Evolutionary conservation across 2,797 vertebrate species (phyloP), one percentile per base, ranked within the genome.

Genomic region (Manis pentadactyla): DNA sequence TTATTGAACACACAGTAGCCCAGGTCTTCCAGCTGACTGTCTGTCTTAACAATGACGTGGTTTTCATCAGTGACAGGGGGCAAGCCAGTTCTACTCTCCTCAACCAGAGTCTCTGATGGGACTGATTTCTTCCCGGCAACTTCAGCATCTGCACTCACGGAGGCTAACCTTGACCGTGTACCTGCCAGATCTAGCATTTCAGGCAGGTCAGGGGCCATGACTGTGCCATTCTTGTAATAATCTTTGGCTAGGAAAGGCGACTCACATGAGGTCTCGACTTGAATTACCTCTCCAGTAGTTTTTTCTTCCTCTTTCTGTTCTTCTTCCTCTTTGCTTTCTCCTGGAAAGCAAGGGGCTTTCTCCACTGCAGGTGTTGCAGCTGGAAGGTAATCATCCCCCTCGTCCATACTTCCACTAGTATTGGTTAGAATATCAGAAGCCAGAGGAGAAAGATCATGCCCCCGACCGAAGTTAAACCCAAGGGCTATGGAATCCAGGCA

Each of bases 1-100:
- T 99, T 99, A 98, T 99, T 99, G 97, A 99, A 99, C 96, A 99
- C 99, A 98, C 99, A 99, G 97, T 99, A 99, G 82, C 99, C 99
- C 97, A 99, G 98, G 93, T 99, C 99, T 98, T 99, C 99, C 7
- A 99, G 97, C 85, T 99, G 99, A 97, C 99, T 99, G 68, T 99
- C 99, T 77, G 99, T 99, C 98, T 99, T 99, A 57, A 98, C 97
- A 31, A 98, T 97, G 57, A 98, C 85, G 0, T 98, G 98, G 93
- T 98, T 98, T 88, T 98, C 98, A 68, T 98, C 98, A 6, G 98
- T 95, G 53, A 98, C 87, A 34, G 98, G 95, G 31, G 97, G 95
- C 94, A 98, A 96, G 61, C 95, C 73, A n/a, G 98, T 93, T 69
- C 94, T 97, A 57, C 98, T 98, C 74, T 98, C 98, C 91, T 98